Evolutionary conservation across 2,888 invertebrate genomes (phyloP).

Genomic region (Octodonta nipae): DNA sequence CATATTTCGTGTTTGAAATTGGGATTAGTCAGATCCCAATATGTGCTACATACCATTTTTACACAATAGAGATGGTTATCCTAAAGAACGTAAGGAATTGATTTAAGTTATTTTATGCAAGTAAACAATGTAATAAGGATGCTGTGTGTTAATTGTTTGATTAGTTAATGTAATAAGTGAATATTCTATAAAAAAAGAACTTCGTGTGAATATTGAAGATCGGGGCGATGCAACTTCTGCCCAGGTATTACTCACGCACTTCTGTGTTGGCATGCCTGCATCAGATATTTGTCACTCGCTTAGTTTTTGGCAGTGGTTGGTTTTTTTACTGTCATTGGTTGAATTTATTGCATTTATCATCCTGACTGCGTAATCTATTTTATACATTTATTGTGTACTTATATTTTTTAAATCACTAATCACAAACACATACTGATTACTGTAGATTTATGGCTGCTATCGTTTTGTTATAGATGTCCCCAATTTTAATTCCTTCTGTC

Average conservation of each 20-base stretch:
- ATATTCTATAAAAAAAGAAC: too few species aligned
- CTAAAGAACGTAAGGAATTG: too few species aligned
- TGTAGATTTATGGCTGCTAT: conserved; percentile 32
- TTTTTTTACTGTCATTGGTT: conserved; percentile 25
- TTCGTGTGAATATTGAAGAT: conserved; percentile 2
- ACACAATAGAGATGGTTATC: too few species aligned
- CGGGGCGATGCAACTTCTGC: conserved; percentile 26
- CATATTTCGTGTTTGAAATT: too few species aligned
- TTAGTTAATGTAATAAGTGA: too few species aligned
- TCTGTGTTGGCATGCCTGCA: conserved; percentile 39
- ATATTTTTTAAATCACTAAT: conserved; percentile 21
- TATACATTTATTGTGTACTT: conserved; percentile 17
- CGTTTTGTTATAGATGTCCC: conserved; percentile 22
- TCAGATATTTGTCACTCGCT: conserved; percentile 35
- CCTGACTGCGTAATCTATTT: conserved; percentile 20
- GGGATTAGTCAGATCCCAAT: too few species aligned
- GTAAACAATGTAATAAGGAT: too few species aligned
- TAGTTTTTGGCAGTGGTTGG: conserved; percentile 29
- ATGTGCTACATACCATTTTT: too few species aligned
- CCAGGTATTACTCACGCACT: conserved; percentile 35
- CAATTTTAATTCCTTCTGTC: too few species aligned
- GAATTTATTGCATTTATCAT: conserved; percentile 23
- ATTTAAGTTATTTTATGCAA: too few species aligned
- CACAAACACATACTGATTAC: conserved; percentile 14
- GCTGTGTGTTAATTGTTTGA: too few species aligned